Evolutionary conservation across 2,113 vertebrate genomes (phyloP), one percentile per base, ranked within the genome.

Genomic region (Pygoscelis adeliae): DNA sequence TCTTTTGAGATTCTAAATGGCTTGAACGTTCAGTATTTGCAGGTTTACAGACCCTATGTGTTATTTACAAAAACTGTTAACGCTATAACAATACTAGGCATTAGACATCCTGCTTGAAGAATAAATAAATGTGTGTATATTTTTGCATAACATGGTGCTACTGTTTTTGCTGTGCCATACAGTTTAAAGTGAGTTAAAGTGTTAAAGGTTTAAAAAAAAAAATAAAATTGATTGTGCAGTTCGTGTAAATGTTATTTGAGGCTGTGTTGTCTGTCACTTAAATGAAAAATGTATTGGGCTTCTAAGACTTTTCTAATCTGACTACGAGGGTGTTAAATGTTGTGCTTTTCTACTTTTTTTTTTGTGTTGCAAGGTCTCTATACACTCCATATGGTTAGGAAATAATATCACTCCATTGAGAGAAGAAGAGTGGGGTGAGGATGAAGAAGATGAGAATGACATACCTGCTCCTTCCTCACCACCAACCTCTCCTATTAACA

Each of bases 381-480:
- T 99, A 97, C 99, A 99, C 83, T 99, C 99, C 1, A 98, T 99
- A 94, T 99, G 99, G 99, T 96, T 99, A 67, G 99, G 99, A 74
- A 99, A 99, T 98, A 99, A 98, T 94, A 99, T 99, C 93, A 99
- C 99, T 5, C 99, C 99, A 3, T 66, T 99, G 91, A 98, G 99
- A 87, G 99, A 99, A 96, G 99, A 99, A 91, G 99, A 99, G 82
- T 99, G 99, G 99, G 99, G 98, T 61, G 99, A 99, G 73, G 99
- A 99, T 97, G 99, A 99, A 92, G 99, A 99, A 83, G 99, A 99
- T 92, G 99, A 99, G 92, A 97, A 96, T 0, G 99, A 99, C 29
- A 87, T 97, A 77, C 99, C 99, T 2, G 98, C 97, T 6, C 98
- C 98, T 34, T 83, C 98, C 7, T 99, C 99, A 4, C 99, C 99